A percentile compares a stretch with the other conserved stretches of the same genome.
Conservation (phyloP, 2,113 vertebrate genomes). For the Sebastes fasciatus region DNA sequence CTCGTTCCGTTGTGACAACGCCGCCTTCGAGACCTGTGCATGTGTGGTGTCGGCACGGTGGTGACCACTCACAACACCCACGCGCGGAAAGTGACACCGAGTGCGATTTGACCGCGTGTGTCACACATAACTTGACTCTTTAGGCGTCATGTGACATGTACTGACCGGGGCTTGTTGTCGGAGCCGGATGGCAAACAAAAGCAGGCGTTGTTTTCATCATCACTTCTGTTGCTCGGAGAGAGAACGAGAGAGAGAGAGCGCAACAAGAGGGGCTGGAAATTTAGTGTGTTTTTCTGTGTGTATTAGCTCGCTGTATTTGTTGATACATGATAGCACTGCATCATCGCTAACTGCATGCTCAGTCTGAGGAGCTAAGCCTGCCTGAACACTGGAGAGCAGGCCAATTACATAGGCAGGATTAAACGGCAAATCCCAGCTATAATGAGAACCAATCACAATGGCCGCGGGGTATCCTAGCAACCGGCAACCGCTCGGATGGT, state of each 20-base stretch:
- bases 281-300: conserved; percentile 32
- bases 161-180: conserved; percentile 7
- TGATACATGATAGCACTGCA: conserved; percentile 47
- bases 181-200: conserved; percentile 50
- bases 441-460: conserved; percentile 78
- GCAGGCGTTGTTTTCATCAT: conserved; percentile 30
- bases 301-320: conserved; percentile 49
- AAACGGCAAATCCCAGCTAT: conserved; percentile 77
- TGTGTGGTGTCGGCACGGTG: conserved; percentile 8
- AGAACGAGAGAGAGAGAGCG: neutral
- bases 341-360: conserved; percentile 46
- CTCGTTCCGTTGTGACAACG: conserved; percentile 31
- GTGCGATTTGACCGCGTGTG: neutral
- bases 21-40: conserved; percentile 13
- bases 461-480: conserved; percentile 82
- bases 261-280: conserved; percentile 15
- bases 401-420: conserved; percentile 79
- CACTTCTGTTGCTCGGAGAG: neutral
- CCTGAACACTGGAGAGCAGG: conserved; percentile 72
- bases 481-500: conserved; percentile 57
- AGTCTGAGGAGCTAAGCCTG: conserved; percentile 66
- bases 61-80: conserved; percentile 48
- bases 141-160: neutral
- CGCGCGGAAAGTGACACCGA: conserved; percentile 41
- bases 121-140: conserved; percentile 36